Base-by-base conservation (phyloP, 2,888 invertebrate genomes). In the Arctia plantaginis region DNA sequence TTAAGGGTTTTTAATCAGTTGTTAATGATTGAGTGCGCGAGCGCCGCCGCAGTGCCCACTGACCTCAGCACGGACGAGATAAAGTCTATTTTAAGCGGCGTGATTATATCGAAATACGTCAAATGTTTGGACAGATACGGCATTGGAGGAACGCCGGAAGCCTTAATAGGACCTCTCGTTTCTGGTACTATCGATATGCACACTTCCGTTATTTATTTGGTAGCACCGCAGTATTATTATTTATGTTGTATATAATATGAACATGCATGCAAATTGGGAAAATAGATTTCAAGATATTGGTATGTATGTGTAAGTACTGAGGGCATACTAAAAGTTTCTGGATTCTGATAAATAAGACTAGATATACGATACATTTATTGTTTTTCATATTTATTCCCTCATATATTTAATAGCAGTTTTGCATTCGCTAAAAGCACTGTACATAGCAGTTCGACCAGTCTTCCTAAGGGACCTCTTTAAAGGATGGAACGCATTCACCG, bases 41-140 rank as follows among this genome's bases (percentile, higher is more conserved):
- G 69, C 75, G 82, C 88, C 85, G 86, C 92, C 78, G 90, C 91
- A 92, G 92, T 91, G 93, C 94, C 93, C 92, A 94, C 91, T 94
- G 95, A 95, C 95, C 95, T 94, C 94, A 94, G 90, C 87, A 88
- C 89, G 88, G 88, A 91, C 92, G 92, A 95, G 95, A 95, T 95
- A 95, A 94, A 92, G 87, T 90, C 93, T 95, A 95, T 95, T 95
- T 95, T 90, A 89, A 95, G 95, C 92, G 87, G 66, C 85, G 88
- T 86, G 94, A 95, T 95, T 94, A 94, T 91, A 92, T 93, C 89
- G 88, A 70, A 91, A 93, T 91, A 93, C 92, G 91, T 92, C 90
- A 90, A 93, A 93, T 88, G 89, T 92, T 91, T 80, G 84, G 89
- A 90, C 89, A 90, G 91, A 93, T 92, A 93, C 89, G 89, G 85